Percentiles rank a stretch among this genome's conserved stretches.
Conservation (phyloP, 2,113 vertebrate genomes). For the Oriolus oriolus region DNA sequence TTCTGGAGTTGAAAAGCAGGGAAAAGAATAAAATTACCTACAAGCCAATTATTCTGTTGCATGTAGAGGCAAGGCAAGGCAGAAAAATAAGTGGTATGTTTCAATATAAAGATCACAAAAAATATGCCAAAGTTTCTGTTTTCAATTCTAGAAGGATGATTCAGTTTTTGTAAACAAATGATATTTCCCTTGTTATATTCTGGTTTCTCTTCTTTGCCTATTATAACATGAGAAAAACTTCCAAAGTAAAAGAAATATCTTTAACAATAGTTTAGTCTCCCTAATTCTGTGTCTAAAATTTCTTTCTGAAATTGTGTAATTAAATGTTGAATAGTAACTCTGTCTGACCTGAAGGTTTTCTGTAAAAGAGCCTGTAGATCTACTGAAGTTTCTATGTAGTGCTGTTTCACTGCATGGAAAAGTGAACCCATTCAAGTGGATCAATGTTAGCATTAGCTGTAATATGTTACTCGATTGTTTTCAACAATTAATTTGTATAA, state of each 20-base stretch:
- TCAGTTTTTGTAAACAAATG: not conserved
- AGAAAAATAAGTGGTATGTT: not conserved
- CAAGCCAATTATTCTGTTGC: not conserved
- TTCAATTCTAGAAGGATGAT: not conserved
- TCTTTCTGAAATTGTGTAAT: not conserved
- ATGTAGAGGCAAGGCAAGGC: not conserved
- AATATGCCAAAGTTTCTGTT: not conserved
- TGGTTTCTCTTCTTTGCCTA: not conserved
- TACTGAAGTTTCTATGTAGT: not conserved
- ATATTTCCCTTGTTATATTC: not conserved
- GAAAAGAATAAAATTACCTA: not conserved
- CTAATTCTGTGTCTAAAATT: not conserved
- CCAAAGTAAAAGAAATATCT: not conserved
- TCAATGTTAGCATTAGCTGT: not conserved
- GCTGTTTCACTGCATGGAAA: not conserved
- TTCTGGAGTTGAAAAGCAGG: not conserved
- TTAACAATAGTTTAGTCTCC: not conserved
- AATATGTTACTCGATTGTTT: not conserved
- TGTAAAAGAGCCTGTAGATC: not conserved
- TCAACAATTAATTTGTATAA: not conserved
- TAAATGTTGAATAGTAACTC: not conserved
- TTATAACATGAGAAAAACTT: not conserved
- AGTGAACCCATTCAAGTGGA: not conserved
- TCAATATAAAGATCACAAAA: not conserved
- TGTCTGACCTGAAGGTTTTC: not conserved